Base-by-base conservation (phyloP, 1,140 invertebrate genomes). In the Polypedilum pembai region DNA sequence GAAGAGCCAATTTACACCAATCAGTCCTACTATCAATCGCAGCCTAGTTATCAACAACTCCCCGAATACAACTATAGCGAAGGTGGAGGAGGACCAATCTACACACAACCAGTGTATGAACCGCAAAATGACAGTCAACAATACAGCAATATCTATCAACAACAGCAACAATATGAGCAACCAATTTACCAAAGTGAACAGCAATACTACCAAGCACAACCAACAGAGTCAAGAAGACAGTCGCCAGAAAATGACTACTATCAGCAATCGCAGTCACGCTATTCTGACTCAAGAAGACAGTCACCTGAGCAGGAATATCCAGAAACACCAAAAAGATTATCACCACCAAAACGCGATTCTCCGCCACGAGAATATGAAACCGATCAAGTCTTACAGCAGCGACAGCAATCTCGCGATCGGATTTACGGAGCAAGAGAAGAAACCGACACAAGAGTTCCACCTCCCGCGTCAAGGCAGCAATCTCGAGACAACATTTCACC, bases 91-190 rank as follows among this genome's bases (percentile, higher is more conserved):
- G n/a, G 3, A 8, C 12, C 45, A 56, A 56, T 33, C 5, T 33
- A 33, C 24, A 33, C 0, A 1, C 45, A 12, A 56, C 12, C 45
- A 56, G 12, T 15, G 24, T 78, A 76, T 33, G 75, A 74, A 24
- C 76, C 77, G 69, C 75, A 75, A 12, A 33, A 33, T 75, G 78
- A n/a, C 78, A 75, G 8, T 33, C 78, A 75, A 41, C 76, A 77
- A 74, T 75, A 77, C 8, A 76, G 75, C 40, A 66, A 8, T 17
- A 74, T 73, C 0, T 74, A 75, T 24, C 75, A 75, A 0, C 75
- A 41, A 17, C 77, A 74, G 24, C 76, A 75, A 65, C 74, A 76
- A 75, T 74, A 75, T 75, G 74, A 74, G 40, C 74, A 74, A 8
- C 41, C 41, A 8, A 7, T 18, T 18, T 20, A 8, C 8, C 65